These are phyloP conservation scores for Dione juno DNA, from an alignment of 2,888 invertebrate species.

Conservation along the genomic window DNA sequence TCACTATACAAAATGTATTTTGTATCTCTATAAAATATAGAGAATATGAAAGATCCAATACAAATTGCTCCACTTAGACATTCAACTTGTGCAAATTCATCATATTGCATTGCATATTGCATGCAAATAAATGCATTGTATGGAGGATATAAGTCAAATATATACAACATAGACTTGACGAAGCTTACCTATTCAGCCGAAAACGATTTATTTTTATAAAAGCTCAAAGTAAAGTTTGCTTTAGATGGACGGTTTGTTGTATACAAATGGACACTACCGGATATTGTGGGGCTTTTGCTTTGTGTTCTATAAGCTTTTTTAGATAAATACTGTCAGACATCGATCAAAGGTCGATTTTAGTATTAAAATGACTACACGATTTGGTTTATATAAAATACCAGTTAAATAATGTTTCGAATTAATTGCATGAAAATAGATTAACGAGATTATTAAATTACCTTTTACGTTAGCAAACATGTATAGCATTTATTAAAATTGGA, in stretches of 20 bases:
- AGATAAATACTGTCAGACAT: background rate
- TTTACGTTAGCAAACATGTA: no score
- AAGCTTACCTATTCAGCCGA: constrained; percentile 9
- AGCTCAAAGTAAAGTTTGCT: constrained; percentile 4
- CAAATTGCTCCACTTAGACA: background rate
- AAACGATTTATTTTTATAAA: constrained; percentile 15
- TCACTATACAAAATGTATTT: no score
- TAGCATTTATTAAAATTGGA: no score
- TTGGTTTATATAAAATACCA: no score
- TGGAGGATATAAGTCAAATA: constrained; percentile 1
- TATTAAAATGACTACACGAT: no score
- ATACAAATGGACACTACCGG: constrained; percentile 16
- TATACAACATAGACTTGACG: background rate
- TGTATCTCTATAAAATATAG: no score
- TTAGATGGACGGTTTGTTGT: constrained; percentile 11
- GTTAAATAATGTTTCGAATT: no score
- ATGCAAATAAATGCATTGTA: constrained; percentile 9
- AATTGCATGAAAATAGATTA: no score
- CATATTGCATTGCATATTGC: no score
- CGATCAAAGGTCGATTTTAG: background rate
- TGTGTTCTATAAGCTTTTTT: background rate
- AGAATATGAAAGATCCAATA: background rate
- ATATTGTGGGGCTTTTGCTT: constrained; percentile 12
- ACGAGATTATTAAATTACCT: no score
- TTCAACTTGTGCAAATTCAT: background rate